phyloP scores from a whole-genome alignment of 1,140 invertebrate species.

The Hyles euphorbiae region DNA sequence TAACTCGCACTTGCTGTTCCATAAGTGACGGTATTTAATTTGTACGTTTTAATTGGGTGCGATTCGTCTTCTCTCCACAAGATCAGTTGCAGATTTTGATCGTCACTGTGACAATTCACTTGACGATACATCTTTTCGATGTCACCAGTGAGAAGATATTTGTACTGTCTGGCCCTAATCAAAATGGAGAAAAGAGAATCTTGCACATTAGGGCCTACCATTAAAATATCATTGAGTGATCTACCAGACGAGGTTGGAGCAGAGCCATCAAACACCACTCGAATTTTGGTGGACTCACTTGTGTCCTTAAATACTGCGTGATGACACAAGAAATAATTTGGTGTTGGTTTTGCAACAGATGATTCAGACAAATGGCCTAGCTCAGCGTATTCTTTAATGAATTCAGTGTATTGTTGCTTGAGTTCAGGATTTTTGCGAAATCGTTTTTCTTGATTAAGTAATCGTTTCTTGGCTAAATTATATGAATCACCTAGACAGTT shows the following conservation, averaged over 20 bases:
- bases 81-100: not conserved
- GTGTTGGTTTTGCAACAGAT: too few species aligned
- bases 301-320: too few species aligned
- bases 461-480: conserved; percentile 26
- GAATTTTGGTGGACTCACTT: too few species aligned
- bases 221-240: too few species aligned
- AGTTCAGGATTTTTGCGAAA: conserved; percentile 31
- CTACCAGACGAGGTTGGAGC: too few species aligned
- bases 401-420: conserved; percentile 24
- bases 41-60: not conserved
- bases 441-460: conserved; percentile 35
- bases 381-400: conserved; percentile 48
- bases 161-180: conserved; percentile 43
- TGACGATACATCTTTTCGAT: conserved; percentile 18
- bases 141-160: conserved; percentile 43
- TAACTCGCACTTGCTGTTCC: not conserved
- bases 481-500: conserved; percentile 34
- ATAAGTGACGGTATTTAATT: conserved; percentile 1
- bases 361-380: too few species aligned
- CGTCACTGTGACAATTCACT: not conserved
- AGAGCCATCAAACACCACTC: too few species aligned
- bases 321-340: too few species aligned
- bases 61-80: conserved; percentile 1
- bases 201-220: too few species aligned
- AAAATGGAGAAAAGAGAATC: too few species aligned